These are phyloP conservation scores for Mustela nigripes DNA, from an alignment of 2,113 vertebrate genomes.

Conservation along the genomic window DNA sequence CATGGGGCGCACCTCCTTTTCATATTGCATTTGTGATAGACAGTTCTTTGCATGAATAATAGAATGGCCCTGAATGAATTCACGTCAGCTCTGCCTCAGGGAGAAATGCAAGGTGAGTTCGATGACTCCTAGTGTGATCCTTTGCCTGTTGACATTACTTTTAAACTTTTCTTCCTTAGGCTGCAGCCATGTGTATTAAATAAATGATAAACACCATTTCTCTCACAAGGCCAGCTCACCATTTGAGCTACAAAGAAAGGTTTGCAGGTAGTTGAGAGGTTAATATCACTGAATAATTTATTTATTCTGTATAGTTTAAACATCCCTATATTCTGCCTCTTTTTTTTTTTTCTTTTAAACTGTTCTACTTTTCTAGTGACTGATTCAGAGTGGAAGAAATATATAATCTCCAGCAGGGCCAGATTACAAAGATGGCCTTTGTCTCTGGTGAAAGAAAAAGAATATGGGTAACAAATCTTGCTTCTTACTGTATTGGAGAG, in stretches of 20 bases:
- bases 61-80: slow-evolving; percentile 85
- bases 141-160: slow-evolving; percentile 93
- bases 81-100: slow-evolving; percentile 85
- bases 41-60: slow-evolving; percentile 85
- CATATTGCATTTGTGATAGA: slow-evolving; percentile 83
- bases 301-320: slow-evolving; percentile 58
- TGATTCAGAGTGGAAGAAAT: slow-evolving; percentile 19
- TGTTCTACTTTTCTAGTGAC: background rate
- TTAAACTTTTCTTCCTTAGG: slow-evolving; percentile 88
- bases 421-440: slow-evolving; percentile 54
- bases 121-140: slow-evolving; percentile 88
- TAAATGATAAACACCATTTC: slow-evolving; percentile 90
- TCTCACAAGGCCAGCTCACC: slow-evolving; percentile 76
- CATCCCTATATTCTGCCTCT: slow-evolving; percentile 42
- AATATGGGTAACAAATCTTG: background rate
- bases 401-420: slow-evolving; percentile 13
- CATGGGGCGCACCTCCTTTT: slow-evolving; percentile 68
- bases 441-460: background rate
- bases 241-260: slow-evolving; percentile 72
- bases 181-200: slow-evolving; percentile 88
- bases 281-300: slow-evolving; percentile 89
- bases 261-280: slow-evolving; percentile 84
- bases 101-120: slow-evolving; percentile 88
- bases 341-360: background rate
- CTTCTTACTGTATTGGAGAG: slow-evolving; percentile 17